Evolutionary conservation across 2,797 vertebrate genomes (phyloP).

Genomic region (Neosalanx taihuensis): DNA sequence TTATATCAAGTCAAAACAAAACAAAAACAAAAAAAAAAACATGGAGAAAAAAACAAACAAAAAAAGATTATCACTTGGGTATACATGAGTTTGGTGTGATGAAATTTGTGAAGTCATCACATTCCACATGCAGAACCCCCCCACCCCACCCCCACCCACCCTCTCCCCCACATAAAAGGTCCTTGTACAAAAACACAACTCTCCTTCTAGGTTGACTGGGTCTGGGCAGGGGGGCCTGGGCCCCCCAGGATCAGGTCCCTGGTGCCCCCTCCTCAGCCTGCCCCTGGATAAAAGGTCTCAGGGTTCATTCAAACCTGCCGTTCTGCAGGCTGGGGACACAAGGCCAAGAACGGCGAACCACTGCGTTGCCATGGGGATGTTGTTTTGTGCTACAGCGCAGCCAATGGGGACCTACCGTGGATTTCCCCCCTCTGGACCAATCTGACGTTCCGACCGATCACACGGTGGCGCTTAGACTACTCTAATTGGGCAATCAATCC

Average conservation of each 20-base stretch:
- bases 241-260: neutral
- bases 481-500: slow-evolving; percentile 12
- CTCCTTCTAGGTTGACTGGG: slow-evolving; percentile 52
- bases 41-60: slow-evolving; percentile 25
- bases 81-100: slow-evolving; percentile 51
- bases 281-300: neutral
- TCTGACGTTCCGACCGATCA: neutral
- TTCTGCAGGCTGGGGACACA: neutral
- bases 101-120: slow-evolving; percentile 58
- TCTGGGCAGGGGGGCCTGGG: slow-evolving; percentile 13
- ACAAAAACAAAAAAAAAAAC: slow-evolving; percentile 53
- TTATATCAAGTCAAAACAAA: slow-evolving; percentile 53
- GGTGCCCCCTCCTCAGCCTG: neutral
- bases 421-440: slow-evolving; percentile 1
- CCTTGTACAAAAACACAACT: slow-evolving; percentile 55
- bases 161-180: slow-evolving; percentile 42
- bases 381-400: neutral
- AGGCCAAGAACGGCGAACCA: neutral
- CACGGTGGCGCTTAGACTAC: neutral
- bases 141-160: slow-evolving; percentile 20
- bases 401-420: neutral
- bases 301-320: too few species aligned
- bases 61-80: slow-evolving; percentile 50
- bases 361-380: slow-evolving; percentile 4
- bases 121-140: slow-evolving; percentile 69